Conservation (phyloP, 2,113 vertebrate genomes). For the Phylloscopus trochilus region DNA sequence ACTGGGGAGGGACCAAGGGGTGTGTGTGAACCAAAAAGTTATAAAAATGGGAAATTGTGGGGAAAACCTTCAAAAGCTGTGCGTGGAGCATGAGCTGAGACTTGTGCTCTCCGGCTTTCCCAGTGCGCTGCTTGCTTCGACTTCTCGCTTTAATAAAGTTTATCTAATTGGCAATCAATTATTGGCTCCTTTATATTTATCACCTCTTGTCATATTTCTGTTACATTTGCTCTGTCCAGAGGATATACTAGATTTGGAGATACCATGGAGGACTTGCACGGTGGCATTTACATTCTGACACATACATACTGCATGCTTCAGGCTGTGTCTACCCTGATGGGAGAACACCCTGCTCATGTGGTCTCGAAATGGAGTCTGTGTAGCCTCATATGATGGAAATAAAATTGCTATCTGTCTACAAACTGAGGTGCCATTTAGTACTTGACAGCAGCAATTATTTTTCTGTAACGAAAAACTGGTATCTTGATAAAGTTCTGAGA, state of each 20-base stretch:
- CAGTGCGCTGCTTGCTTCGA: no score
- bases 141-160: no score
- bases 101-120: no score
- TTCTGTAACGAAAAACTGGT: neutral
- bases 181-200: no score
- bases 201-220: neutral
- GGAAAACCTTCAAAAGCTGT: no score
- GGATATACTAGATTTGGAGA: neutral
- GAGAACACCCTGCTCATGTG: neutral
- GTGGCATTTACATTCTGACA: neutral
- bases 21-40: no score
- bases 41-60: no score
- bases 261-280: neutral
- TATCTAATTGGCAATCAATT: no score
- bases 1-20: no score
- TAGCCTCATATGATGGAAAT: neutral
- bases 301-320: rapidly evolving
- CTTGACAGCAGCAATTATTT: neutral
- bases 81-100: no score
- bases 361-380: neutral
- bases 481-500: neutral
- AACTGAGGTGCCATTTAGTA: neutral
- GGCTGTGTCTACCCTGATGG: neutral
- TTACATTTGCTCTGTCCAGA: neutral
- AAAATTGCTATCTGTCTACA: neutral